These are phyloP conservation scores for Caranx melampygus DNA, from an alignment of 2,113 vertebrate genomes.

Conservation along the genomic window DNA sequence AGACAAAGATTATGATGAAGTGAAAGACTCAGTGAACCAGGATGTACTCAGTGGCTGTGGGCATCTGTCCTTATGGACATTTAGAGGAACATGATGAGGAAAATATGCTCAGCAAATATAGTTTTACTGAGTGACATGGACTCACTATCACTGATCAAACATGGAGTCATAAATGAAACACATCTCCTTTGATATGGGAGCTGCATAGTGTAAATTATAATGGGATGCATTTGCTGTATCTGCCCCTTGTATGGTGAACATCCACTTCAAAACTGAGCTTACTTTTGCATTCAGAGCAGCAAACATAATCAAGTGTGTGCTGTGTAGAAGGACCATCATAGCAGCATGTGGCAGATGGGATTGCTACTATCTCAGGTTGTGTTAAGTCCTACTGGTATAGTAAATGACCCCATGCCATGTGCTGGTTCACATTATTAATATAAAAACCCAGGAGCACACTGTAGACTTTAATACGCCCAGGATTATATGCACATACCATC, in stretches of 20 bases:
- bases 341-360: constrained; percentile 33
- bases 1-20: constrained; percentile 79
- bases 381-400: constrained; percentile 60
- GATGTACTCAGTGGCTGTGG: constrained; percentile 64
- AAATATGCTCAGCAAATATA: constrained; percentile 61
- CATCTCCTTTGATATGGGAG: constrained; percentile 2
- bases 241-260: background rate
- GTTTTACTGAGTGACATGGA: constrained; percentile 32
- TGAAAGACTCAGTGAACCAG: constrained; percentile 77
- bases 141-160: constrained; percentile 26
- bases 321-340: constrained; percentile 33
- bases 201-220: background rate
- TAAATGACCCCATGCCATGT: constrained; percentile 63
- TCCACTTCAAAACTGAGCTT: constrained; percentile 1
- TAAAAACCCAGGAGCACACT: constrained; percentile 61
- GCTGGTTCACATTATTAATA: constrained; percentile 66
- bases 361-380: constrained; percentile 53
- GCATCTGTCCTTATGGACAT: constrained; percentile 77
- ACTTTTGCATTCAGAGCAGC: constrained; percentile 31
- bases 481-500: constrained; percentile 43
- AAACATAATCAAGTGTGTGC: constrained; percentile 36
- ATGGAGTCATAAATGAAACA: constrained; percentile 27
- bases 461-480: constrained; percentile 58
- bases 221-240: constrained; percentile 7
- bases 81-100: constrained; percentile 51